Conservation (phyloP, 2,888 invertebrate genomes). For the Lepidocyrtoides sp. region DNA sequence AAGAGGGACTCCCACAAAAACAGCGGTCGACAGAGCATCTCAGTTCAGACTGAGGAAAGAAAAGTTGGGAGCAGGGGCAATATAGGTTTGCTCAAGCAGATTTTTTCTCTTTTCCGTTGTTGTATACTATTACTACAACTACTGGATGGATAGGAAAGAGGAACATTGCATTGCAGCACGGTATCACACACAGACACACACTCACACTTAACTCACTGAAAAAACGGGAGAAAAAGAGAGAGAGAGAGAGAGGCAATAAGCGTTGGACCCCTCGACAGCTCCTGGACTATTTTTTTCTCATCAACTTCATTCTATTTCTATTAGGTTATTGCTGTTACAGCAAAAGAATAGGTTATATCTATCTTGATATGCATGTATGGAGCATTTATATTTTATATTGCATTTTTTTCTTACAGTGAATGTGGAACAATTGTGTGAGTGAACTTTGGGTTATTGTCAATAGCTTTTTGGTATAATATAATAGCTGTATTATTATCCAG, state of each 20-base stretch:
- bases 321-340: conserved; percentile 23
- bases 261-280: conserved; percentile 58
- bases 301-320: conserved; percentile 55
- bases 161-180: conserved; percentile 27
- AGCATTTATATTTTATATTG: not conserved
- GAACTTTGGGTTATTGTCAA: conserved; percentile 41
- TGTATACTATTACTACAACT: not conserved
- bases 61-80: conserved; percentile 66
- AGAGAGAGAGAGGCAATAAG: conserved; percentile 47
- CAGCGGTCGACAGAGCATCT: conserved; percentile 66
- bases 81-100: conserved; percentile 51
- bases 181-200: conserved; percentile 40
- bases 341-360: not conserved
- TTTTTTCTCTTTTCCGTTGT: conserved; percentile 1
- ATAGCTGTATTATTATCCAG: conserved; percentile 43
- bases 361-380: not conserved
- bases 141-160: conserved; percentile 1
- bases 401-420: not conserved
- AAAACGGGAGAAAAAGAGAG: not conserved
- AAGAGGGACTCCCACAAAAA: conserved; percentile 49
- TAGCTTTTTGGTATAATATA: conserved; percentile 17
- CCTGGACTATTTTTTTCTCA: conserved; percentile 62
- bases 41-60: conserved; percentile 68
- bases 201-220: not conserved
- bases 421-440: not conserved